Evolutionary conservation across 2,797 vertebrate genomes (phyloP).

Genomic region (Myotis daubentonii): DNA sequence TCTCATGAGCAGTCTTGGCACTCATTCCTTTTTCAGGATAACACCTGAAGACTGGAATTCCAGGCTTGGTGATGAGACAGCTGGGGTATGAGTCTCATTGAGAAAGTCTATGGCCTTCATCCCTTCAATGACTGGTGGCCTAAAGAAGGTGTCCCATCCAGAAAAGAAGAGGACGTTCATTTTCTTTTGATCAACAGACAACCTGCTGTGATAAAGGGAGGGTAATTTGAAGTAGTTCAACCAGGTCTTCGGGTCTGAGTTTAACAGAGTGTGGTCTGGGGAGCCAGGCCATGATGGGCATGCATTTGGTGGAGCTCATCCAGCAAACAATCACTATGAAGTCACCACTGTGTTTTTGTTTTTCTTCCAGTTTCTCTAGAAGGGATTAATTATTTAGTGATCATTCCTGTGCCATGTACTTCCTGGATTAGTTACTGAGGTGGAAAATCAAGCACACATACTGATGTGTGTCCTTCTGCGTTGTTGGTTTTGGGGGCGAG

Average conservation of each 20-base stretch:
- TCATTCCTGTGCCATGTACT: background rate
- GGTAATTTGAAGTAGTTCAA: background rate
- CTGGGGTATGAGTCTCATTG: background rate
- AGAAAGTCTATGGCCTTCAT: background rate
- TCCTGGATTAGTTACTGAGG: background rate
- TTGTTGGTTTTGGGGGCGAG: background rate
- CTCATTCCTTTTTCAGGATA: background rate
- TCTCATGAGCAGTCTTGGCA: background rate
- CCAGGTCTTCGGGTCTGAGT: background rate
- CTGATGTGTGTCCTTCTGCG: background rate
- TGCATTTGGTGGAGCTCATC: background rate
- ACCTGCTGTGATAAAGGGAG: background rate
- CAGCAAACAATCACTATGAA: background rate
- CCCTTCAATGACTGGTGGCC: background rate
- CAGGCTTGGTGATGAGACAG: background rate
- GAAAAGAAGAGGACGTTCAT: background rate
- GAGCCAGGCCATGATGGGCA: accelerated
- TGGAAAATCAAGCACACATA: no score
- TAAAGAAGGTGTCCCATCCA: background rate
- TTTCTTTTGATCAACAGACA: background rate
- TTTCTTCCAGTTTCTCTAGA: background rate
- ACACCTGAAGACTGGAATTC: background rate
- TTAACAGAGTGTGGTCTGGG: background rate
- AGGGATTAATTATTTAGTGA: background rate
- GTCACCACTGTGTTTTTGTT: background rate